phyloP scores from a whole-genome alignment of 2,113 vertebrate species.

The Chitala chitala region DNA sequence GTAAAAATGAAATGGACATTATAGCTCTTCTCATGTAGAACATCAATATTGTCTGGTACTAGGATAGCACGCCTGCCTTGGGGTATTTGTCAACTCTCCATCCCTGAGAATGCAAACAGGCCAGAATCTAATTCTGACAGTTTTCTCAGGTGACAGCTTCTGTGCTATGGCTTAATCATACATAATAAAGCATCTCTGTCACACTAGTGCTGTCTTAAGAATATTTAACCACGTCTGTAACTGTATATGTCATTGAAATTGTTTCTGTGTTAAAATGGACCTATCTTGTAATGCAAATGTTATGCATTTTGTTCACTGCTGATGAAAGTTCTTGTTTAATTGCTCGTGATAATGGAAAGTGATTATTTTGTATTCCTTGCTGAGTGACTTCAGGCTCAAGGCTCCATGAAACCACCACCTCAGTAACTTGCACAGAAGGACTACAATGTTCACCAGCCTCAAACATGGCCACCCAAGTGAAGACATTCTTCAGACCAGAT shows the following conservation, averaged over 20 bases:
- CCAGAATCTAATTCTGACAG: neutral
- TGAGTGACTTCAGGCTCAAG: neutral
- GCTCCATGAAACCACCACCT: neutral
- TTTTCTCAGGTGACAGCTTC: neutral
- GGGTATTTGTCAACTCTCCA: neutral
- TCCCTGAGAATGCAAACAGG: neutral
- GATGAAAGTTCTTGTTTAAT: conserved; percentile 6
- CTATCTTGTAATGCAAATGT: conserved; percentile 6
- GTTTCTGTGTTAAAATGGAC: neutral
- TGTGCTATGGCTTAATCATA: neutral
- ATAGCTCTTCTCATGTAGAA: too few relatives aligned
- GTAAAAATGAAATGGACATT: too few relatives aligned
- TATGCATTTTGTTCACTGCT: neutral
- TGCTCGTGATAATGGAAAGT: conserved; percentile 9
- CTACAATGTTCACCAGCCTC: too few relatives aligned
- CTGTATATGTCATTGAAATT: conserved; percentile 7
- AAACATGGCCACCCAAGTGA: too few relatives aligned
- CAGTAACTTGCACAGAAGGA: too few relatives aligned
- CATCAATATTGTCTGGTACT: too few relatives aligned
- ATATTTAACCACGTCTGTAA: conserved; percentile 14
- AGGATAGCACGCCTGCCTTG: neutral
- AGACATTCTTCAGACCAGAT: too few relatives aligned
- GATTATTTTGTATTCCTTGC: neutral
- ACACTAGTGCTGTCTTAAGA: conserved; percentile 11
- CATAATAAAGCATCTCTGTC: neutral